phyloP scores from a whole-genome alignment of 1,140 invertebrate genomes.

The Aphelinus atriplicis region DNA sequence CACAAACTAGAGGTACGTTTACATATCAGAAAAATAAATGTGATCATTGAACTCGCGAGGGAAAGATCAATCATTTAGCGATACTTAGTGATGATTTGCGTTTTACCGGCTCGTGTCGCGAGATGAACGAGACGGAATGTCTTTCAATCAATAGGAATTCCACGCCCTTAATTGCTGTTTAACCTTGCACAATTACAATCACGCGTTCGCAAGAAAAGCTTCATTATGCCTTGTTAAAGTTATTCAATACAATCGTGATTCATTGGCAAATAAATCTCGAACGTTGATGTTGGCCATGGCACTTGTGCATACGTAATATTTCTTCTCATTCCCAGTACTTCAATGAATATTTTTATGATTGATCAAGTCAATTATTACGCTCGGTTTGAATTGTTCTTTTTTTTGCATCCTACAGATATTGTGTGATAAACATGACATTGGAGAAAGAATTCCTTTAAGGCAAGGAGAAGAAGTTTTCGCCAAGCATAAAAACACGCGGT shows the following conservation, averaged over 20 bases:
- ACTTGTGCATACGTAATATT: neutral
- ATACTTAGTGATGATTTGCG: constrained; percentile 1
- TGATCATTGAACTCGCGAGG: neutral
- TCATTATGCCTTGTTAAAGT: constrained; percentile 31
- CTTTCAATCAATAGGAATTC: constrained; percentile 23
- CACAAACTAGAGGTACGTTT: constrained; percentile 53
- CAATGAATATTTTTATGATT: constrained; percentile 46
- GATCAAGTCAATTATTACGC: constrained; percentile 60
- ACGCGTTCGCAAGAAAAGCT: constrained; percentile 22
- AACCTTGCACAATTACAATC: constrained; percentile 32
- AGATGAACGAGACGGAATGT: constrained; percentile 21
- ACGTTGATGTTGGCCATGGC: constrained; percentile 21
- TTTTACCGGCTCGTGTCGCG: neutral
- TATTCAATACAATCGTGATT: constrained; percentile 30
- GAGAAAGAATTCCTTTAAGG: constrained; percentile 55
- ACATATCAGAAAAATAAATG: neutral
- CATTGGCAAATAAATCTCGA: constrained; percentile 22
- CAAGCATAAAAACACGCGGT: constrained; percentile 73
- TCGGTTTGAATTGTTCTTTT: constrained; percentile 37
- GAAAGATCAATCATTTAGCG: neutral
- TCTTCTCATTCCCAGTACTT: constrained; percentile 5
- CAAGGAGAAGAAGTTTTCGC: constrained; percentile 69
- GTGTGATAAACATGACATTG: constrained; percentile 63
- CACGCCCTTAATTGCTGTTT: constrained; percentile 30
- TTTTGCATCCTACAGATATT: constrained; percentile 62